Percentiles rank a stretch among this genome's conserved stretches.
phyloP scores from a whole-genome alignment of 2,888 invertebrate species.

The Criorhina ranunculi region DNA sequence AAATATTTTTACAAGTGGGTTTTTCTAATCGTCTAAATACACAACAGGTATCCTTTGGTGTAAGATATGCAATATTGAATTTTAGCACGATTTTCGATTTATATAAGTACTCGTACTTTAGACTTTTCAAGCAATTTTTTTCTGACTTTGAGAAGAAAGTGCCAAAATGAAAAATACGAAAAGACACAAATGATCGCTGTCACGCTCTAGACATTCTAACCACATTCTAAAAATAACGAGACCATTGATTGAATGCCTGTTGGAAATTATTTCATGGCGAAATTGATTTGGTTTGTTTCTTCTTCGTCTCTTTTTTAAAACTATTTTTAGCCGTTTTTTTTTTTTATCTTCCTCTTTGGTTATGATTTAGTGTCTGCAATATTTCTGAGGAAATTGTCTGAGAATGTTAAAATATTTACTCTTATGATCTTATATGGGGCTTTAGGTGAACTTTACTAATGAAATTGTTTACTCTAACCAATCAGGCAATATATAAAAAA shows the following conservation, averaged over 20 bases:
- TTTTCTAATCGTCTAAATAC: slow-evolving; percentile 32
- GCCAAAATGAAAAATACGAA: not conserved
- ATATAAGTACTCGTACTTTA: not conserved
- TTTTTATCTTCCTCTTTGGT: too few species aligned
- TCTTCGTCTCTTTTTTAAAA: too few species aligned
- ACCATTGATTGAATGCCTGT: not conserved
- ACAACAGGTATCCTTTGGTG: not conserved
- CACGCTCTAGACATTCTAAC: not conserved
- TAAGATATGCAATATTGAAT: not conserved
- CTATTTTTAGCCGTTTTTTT: too few species aligned
- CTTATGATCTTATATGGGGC: too few species aligned
- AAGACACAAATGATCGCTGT: not conserved
- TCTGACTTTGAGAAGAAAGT: not conserved
- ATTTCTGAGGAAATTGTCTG: not conserved
- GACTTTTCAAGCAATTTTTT: not conserved
- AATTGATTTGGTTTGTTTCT: not conserved
- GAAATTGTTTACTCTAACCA: too few species aligned
- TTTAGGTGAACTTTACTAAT: too few species aligned
- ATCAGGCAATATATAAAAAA: too few species aligned
- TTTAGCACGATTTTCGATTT: not conserved
- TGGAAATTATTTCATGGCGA: not conserved
- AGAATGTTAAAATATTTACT: slow-evolving; percentile 3
- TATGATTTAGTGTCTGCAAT: too few species aligned
- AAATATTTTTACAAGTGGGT: slow-evolving; percentile 17
- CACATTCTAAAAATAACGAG: not conserved